Evolutionary conservation across 2,888 invertebrate species (phyloP), one percentile per base, ranked within the genome.

Genomic region (Leucozona laternaria): DNA sequence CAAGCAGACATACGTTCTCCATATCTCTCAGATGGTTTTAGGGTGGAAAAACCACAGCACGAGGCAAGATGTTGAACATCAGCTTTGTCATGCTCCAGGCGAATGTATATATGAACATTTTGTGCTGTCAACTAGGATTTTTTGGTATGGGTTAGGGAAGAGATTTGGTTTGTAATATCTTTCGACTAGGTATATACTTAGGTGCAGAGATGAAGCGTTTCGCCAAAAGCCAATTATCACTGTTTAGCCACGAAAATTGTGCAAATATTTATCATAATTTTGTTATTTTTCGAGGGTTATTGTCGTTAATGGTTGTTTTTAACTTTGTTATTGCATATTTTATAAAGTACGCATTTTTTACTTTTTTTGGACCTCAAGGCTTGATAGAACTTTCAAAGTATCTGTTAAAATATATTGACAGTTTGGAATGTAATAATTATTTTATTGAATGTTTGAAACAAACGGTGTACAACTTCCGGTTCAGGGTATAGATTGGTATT

Each of bases 1-100:
- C 28, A 71, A 55, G 79, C 79, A 57, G 48, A 64, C 84, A 84
- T 79, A 79, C 55, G 76, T 66, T 80, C 66, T 43, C 53, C 58
- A 71, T 80, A 76, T 76, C 76, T 53, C 43, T 76, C 40, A 50
- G 64, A 64, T 66, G 55, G 48, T 75, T 60, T 28, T 25, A 1
- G 31, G 8, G 50, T 17, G 40, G 4, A 31, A 40, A 31, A 40
- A 53, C 71, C 45, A 45, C 25, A 48, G 40, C 50, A 64, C 43
- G 50, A 50, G 57, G 43, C 62, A 77, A 79, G 64, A 76, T 76
- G 75, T 43, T 68, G 71, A 43, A 45, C 76, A 72, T 80, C 64
- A 66, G 50, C 58, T 80, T 72, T 66, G 75, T 64, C 13, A 45
- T 66, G 43, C 45, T 79, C 31, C 37, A 43, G 62, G 73, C 48